A percentile compares a stretch with the other conserved stretches of the same genome.
Conservation (phyloP, 2,113 vertebrate species). For the Shinisaurus crocodilurus region DNA sequence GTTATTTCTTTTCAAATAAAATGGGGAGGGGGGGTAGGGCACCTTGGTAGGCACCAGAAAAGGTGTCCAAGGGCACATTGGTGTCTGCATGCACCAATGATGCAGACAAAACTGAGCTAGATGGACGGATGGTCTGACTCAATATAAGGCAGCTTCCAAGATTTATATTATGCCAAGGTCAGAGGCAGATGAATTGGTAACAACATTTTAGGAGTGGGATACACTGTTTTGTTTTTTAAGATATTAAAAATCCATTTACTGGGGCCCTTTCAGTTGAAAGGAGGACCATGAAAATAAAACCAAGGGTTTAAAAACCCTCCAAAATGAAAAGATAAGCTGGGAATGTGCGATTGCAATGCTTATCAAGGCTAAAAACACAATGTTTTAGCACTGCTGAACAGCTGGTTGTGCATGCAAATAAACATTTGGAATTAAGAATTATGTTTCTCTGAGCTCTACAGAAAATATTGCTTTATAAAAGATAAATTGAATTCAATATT, state of each 20-base stretch:
- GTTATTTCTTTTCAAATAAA: too few relatives aligned
- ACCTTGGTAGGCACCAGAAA: too few relatives aligned
- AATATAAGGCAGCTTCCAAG: neutral
- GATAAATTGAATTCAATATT: slow-evolving; percentile 13
- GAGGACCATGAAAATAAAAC: neutral
- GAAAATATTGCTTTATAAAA: slow-evolving; percentile 20
- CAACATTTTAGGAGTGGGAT: neutral
- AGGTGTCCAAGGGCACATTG: too few relatives aligned
- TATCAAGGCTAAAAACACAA: neutral
- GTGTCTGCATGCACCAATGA: too few relatives aligned
- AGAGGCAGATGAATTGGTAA: neutral
- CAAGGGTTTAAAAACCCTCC: neutral
- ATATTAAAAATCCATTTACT: neutral
- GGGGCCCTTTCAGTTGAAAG: neutral
- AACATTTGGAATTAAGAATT: slow-evolving; percentile 11
- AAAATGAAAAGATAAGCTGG: neutral
- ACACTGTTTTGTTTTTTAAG: neutral
- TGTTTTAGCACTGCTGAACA: neutral
- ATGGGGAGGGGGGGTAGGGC: too few relatives aligned
- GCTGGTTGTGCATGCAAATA: slow-evolving; percentile 17
- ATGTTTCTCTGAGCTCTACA: neutral
- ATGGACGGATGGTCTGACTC: too few relatives aligned
- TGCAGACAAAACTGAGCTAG: too few relatives aligned
- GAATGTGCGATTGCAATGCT: neutral
- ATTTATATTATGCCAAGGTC: neutral